These are phyloP conservation scores for Heliangelus exortis DNA, from an alignment of 2,797 vertebrate species.

Conservation along the genomic window DNA sequence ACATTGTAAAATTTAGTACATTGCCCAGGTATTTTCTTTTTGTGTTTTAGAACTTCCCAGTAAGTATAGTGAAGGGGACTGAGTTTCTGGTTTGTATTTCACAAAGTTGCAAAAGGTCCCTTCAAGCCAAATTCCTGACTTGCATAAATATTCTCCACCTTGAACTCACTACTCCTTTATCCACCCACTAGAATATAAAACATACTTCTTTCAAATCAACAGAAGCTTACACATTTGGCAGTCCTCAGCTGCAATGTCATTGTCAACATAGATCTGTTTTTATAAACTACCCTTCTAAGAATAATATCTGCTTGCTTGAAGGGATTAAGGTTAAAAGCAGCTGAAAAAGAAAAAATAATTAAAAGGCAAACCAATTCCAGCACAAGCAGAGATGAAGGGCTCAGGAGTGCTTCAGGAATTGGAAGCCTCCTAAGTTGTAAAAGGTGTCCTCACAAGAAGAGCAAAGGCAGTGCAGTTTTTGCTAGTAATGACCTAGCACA, in stretches of 20 bases:
- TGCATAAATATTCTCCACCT: slow-evolving; percentile 50
- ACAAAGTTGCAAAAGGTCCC: background rate
- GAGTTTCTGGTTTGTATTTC: slow-evolving; percentile 30
- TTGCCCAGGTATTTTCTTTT: slow-evolving; percentile 10
- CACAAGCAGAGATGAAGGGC: slow-evolving; percentile 47
- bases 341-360: background rate
- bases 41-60: background rate
- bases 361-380: slow-evolving; percentile 32
- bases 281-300: slow-evolving; percentile 67
- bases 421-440: slow-evolving; percentile 24
- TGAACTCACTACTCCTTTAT: slow-evolving; percentile 19
- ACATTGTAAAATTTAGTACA: background rate
- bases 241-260: slow-evolving; percentile 61
- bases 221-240: slow-evolving; percentile 55
- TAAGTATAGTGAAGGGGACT: background rate
- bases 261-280: slow-evolving; percentile 66
- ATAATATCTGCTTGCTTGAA: slow-evolving; percentile 65
- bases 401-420: slow-evolving; percentile 47
- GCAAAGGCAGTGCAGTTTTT: slow-evolving; percentile 19
- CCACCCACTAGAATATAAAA: slow-evolving; percentile 53
- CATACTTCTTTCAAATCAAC: slow-evolving; percentile 45
- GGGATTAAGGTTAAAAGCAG: slow-evolving; percentile 68
- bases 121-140: slow-evolving; percentile 47
- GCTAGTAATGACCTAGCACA: background rate
- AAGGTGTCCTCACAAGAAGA: background rate